Evolutionary conservation across 2,888 invertebrate species (phyloP).

Genomic region (Eumerus sabulonum): DNA sequence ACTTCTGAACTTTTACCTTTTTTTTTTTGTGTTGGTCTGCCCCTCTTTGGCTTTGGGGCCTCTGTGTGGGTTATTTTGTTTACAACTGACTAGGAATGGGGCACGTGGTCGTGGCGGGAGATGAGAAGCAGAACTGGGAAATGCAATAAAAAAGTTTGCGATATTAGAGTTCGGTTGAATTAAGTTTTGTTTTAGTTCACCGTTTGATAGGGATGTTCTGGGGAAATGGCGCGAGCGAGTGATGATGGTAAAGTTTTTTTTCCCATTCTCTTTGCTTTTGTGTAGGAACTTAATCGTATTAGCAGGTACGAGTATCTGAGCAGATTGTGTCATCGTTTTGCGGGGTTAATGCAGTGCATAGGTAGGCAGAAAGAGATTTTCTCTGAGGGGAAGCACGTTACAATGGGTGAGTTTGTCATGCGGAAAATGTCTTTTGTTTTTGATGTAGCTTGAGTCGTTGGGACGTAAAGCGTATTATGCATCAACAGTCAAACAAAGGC

Average conservation of each 20-base stretch:
- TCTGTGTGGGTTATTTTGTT: no score
- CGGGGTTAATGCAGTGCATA: constrained; percentile 10
- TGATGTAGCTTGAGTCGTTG: no score
- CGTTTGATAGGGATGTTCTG: neutral
- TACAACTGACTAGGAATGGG: no score
- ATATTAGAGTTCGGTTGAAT: constrained; percentile 60
- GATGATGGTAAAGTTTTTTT: constrained; percentile 11
- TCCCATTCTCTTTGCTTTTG: no score
- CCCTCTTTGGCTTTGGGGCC: constrained; percentile 3
- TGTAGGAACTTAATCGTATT: constrained; percentile 47
- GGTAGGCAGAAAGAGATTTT: neutral
- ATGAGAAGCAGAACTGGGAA: neutral
- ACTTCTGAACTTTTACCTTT: constrained; percentile 61
- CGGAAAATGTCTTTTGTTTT: constrained; percentile 2
- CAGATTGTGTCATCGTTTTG: constrained; percentile 3
- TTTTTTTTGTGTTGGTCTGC: constrained; percentile 7
- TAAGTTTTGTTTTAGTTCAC: constrained; percentile 61
- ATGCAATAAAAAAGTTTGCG: constrained; percentile 56
- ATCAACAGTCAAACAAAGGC: no score
- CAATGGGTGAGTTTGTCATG: neutral
- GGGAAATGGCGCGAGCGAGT: neutral
- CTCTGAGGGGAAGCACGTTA: no score
- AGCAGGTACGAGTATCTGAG: constrained; percentile 37
- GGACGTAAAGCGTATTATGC: no score
- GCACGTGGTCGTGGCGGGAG: no score